Conservation (phyloP, 2,113 vertebrate species). For the Hippolais icterina region DNA sequence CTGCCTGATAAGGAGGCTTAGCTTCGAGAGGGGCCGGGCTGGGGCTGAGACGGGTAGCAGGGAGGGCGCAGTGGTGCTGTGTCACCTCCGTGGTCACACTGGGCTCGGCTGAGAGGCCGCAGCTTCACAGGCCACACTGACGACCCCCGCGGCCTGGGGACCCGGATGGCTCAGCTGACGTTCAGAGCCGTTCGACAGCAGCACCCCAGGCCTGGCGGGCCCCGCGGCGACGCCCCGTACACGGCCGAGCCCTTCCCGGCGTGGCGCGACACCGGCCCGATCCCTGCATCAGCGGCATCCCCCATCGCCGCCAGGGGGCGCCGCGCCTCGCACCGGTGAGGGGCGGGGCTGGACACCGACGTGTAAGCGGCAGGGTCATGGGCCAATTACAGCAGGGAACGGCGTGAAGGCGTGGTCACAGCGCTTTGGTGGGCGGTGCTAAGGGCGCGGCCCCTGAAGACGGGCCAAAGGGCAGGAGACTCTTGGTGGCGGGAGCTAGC, state of each 20-base stretch:
- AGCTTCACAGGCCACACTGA: background rate
- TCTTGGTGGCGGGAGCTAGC: accelerated
- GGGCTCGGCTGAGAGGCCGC: background rate
- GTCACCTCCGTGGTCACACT: background rate
- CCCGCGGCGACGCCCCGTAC: background rate
- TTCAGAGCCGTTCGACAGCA: too few relatives aligned
- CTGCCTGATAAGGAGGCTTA: background rate
- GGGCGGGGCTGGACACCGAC: accelerated
- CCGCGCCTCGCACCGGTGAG: too few relatives aligned
- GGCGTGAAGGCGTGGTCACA: background rate
- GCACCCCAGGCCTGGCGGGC: accelerated
- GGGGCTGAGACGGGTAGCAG: accelerated
- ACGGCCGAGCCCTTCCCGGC: background rate
- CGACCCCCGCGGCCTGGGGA: too few relatives aligned
- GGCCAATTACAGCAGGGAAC: accelerated
- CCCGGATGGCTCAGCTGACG: background rate
- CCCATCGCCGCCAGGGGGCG: background rate
- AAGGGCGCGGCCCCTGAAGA: accelerated
- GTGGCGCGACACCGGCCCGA: accelerated
- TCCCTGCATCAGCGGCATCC: accelerated
- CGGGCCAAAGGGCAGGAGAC: background rate
- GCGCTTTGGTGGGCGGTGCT: background rate
- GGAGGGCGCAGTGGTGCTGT: too few relatives aligned
- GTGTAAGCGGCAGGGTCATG: accelerated
- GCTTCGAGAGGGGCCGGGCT: background rate